phyloP scores from a whole-genome alignment of 2,113 vertebrate species.

The Eleginops maclovinus region DNA sequence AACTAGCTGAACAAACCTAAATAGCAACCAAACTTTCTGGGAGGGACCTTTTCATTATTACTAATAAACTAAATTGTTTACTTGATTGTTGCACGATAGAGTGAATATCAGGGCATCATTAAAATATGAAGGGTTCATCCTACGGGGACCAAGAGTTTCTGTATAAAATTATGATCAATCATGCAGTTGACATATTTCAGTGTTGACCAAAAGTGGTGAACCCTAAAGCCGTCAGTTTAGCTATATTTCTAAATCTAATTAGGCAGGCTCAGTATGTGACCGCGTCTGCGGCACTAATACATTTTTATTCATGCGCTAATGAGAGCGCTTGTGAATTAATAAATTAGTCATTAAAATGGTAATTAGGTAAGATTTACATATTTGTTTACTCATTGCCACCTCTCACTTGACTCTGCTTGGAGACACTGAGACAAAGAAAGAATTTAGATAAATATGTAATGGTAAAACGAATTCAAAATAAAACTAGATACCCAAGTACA shows the following conservation, averaged over 20 bases:
- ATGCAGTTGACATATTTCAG: background rate
- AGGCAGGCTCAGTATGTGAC: constrained; percentile 2
- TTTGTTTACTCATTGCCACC: constrained; percentile 35
- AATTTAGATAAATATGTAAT: background rate
- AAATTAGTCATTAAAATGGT: constrained; percentile 61
- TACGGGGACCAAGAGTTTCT: background rate
- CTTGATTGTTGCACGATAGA: background rate
- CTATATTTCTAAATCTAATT: background rate
- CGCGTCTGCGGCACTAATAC: constrained; percentile 5
- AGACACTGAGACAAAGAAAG: background rate
- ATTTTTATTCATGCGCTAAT: constrained; percentile 27
- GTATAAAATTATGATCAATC: background rate
- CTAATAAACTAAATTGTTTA: background rate
- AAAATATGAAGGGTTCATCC: background rate
- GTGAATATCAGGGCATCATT: background rate
- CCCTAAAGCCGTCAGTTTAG: background rate
- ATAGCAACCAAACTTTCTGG: too few relatives aligned
- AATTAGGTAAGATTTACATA: constrained; percentile 54
- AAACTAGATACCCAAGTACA: background rate
- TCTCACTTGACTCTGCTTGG: background rate
- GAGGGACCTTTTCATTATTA: background rate
- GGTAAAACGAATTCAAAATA: background rate
- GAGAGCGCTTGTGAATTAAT: constrained; percentile 38
- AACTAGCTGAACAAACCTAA: too few relatives aligned
- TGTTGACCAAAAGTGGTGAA: background rate